Base-by-base conservation (phyloP, 1,140 invertebrate species). In the Drosophila lacertosa region DNA sequence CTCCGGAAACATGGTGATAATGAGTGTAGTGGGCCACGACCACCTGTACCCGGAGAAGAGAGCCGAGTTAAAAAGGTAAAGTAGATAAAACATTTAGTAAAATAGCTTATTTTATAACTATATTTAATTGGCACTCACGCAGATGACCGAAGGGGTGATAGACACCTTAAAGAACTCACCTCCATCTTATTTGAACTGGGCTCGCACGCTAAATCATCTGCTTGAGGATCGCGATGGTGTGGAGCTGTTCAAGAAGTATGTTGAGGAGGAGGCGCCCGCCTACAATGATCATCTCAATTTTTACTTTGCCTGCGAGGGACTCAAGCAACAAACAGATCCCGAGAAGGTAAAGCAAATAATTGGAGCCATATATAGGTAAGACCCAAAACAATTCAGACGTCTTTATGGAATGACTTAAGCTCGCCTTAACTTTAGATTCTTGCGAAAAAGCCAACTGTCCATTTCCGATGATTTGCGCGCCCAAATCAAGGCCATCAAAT, bases 291-390 rank as follows among this genome's bases (percentile, higher is more conserved):
- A 95, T 35, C 94, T 98, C 67, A 95, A 97, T 89, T 98, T 98
- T 92, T 97, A 96, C 94, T 98, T 97, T 92, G 97, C 97, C 42
- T 97, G 97, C 91, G 95, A 97, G 90, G 97, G 97, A 13, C 93
- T 98, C 58, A 96, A 97, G 82, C 95, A 95, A 86, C 95, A 96
- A 84, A 92, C 93, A 64, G 95, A 96, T 91, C 94, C 93, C 3
- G 93, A 94, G 80, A 94, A 93, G 86, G 94, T 96, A 66, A 93
- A 94, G 66, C 94, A 95, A 90, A 93, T 97, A 80, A 95, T 97
- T 76, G 95, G 95, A 92, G 94, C 95, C 68, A 97, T 97, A 82
- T 95, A 97, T 92, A 96, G 94, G 94, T 95, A 60, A 53, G 40
- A 15, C 0, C 5, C 2, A 2, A 20, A 2, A 7, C 13, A 29